phyloP scores from a whole-genome alignment of 2,113 vertebrate species.

The Notechis scutatus region DNA sequence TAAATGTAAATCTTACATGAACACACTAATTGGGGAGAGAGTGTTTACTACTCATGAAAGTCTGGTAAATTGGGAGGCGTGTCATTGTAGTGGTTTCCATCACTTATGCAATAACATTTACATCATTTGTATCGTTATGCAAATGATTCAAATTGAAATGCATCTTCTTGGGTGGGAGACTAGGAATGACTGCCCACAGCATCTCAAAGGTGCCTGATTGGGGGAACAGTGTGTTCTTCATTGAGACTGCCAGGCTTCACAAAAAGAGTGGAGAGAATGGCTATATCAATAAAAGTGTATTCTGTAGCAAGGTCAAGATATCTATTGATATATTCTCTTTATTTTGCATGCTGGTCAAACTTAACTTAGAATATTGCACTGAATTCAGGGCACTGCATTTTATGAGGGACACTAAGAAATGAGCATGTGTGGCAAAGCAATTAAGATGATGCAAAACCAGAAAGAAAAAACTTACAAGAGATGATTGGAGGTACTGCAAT shows the following conservation, averaged over 20 bases:
- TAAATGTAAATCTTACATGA: neutral
- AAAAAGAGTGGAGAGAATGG: neutral
- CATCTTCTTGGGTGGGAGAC: neutral
- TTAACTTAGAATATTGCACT: neutral
- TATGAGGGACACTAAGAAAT: neutral
- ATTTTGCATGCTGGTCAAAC: neutral
- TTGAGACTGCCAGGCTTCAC: neutral
- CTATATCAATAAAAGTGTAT: neutral
- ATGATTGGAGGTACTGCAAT: neutral
- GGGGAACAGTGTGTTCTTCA: neutral
- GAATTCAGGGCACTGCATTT: neutral
- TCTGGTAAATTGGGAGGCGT: neutral
- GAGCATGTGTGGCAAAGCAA: neutral
- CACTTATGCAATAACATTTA: neutral
- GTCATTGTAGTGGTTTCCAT: neutral
- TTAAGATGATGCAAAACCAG: neutral
- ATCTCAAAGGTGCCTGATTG: neutral
- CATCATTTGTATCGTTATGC: neutral
- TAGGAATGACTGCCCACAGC: neutral
- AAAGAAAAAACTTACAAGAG: neutral
- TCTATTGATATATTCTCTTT: neutral
- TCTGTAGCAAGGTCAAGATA: neutral
- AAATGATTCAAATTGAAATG: neutral
- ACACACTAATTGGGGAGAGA: neutral
- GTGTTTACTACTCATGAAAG: neutral